Percentiles rank a stretch among this genome's conserved stretches.
These are phyloP conservation scores for Narcine bancroftii DNA, from an alignment of 2,113 vertebrate species.

Conservation along the genomic window DNA sequence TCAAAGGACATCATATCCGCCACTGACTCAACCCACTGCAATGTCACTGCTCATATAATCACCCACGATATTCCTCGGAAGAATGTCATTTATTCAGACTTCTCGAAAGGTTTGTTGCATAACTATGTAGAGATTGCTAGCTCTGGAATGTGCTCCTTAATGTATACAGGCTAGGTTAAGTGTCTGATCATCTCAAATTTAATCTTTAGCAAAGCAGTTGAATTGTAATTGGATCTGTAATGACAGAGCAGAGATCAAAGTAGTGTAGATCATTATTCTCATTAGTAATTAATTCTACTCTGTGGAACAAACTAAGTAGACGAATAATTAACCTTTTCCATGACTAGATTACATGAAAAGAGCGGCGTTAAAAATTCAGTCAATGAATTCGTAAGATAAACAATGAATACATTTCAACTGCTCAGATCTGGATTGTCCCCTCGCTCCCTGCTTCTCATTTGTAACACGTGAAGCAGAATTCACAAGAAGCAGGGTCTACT, in stretches of 20 bases:
- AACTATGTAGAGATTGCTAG: neutral
- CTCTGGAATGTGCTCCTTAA: neutral
- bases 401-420: too few species aligned
- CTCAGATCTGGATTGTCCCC: neutral
- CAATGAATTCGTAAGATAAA: too few species aligned
- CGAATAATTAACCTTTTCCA: neutral
- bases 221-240: neutral
- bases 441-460: neutral
- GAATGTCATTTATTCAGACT: neutral
- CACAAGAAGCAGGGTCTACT: neutral
- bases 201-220: neutral
- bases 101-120: neutral
- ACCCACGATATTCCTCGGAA: neutral
- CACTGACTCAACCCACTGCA: neutral
- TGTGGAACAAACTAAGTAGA: neutral
- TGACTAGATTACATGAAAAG: neutral
- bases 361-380: neutral
- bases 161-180: neutral
- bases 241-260: neutral
- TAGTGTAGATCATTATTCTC: neutral
- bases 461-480: neutral
- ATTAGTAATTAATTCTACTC: neutral
- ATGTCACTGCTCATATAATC: neutral
- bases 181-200: neutral
- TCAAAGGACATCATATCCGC: neutral